Evolutionary conservation across 2,797 vertebrate species (phyloP).

Genomic region (Xenentodon cancila): DNA sequence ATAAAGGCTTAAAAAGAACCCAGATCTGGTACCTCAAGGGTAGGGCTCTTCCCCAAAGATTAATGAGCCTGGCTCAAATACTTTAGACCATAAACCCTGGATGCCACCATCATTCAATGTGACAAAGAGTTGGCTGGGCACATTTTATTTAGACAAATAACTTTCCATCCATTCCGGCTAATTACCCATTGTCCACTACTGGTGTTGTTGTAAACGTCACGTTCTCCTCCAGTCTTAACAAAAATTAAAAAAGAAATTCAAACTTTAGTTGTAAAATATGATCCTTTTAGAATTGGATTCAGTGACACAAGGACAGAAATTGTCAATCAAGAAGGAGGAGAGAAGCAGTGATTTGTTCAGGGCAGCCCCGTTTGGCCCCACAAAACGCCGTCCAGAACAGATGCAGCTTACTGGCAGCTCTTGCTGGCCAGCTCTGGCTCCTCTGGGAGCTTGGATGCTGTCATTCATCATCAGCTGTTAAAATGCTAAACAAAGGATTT

Average conservation of each 20-base stretch:
- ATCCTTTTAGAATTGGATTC: constrained; percentile 15
- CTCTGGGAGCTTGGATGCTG: constrained; percentile 64
- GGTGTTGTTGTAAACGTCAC: constrained; percentile 21
- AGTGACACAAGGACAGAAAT: constrained; percentile 46
- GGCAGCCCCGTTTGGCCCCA: constrained; percentile 33
- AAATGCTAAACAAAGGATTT: constrained; percentile 60
- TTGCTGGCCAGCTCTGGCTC: constrained; percentile 24
- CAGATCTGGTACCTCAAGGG: constrained; percentile 18
- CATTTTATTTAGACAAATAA: constrained; percentile 64
- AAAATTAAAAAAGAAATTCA: constrained; percentile 1
- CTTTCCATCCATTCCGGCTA: constrained; percentile 50
- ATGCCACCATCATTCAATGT: constrained; percentile 66
- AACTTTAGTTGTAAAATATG: constrained; percentile 28
- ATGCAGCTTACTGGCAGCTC: constrained; percentile 56
- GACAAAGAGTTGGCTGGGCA: constrained; percentile 56
- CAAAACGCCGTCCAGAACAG: constrained; percentile 53
- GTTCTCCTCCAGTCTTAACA: constrained; percentile 1
- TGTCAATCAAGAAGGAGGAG: constrained; percentile 38
- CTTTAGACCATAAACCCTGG: constrained; percentile 44
- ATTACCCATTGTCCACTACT: constrained; percentile 40
- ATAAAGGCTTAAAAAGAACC: constrained; percentile 6
- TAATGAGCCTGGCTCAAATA: constrained; percentile 64
- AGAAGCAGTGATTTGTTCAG: constrained; percentile 46
- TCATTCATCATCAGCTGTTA: constrained; percentile 66
- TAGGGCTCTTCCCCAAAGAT: constrained; percentile 48